Percentiles rank a stretch among this genome's conserved stretches.
Evolutionary conservation across 2,113 vertebrate species (phyloP).

Genomic region (Promerops cafer): DNA sequence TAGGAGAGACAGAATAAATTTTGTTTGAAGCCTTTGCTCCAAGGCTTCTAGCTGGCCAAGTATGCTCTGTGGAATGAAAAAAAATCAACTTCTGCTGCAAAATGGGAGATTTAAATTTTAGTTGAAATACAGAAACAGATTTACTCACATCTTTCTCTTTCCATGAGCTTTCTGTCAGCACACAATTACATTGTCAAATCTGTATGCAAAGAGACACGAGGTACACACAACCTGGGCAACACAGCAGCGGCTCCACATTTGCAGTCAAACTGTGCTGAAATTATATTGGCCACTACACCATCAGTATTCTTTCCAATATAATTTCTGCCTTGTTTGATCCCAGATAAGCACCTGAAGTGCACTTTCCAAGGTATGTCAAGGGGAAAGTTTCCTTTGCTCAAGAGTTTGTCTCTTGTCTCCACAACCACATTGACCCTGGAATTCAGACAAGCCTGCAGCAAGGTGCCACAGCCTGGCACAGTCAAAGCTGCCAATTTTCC

Average conservation of each 20-base stretch:
- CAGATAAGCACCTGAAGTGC: neutral
- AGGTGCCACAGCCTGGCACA: neutral
- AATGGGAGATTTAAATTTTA: neutral
- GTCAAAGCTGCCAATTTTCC: neutral
- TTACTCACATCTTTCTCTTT: neutral
- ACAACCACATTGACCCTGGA: neutral
- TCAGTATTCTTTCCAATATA: neutral
- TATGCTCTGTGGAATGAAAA: neutral
- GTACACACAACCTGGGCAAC: neutral
- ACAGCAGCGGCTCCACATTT: neutral
- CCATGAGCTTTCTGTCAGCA: neutral
- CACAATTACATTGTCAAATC: neutral
- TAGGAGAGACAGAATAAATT: neutral
- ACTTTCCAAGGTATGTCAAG: neutral
- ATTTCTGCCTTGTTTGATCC: constrained; percentile 16
- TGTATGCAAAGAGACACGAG: neutral
- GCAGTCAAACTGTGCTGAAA: neutral
- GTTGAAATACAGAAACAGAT: neutral
- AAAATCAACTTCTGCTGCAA: neutral
- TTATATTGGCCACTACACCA: neutral
- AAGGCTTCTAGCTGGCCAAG: neutral
- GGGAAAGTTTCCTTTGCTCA: neutral
- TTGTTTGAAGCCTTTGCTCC: no score
- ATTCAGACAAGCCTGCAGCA: neutral
- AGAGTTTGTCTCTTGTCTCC: neutral